Conservation (phyloP, 1,140 invertebrate genomes). For the Drosophila trapezifrons region DNA sequence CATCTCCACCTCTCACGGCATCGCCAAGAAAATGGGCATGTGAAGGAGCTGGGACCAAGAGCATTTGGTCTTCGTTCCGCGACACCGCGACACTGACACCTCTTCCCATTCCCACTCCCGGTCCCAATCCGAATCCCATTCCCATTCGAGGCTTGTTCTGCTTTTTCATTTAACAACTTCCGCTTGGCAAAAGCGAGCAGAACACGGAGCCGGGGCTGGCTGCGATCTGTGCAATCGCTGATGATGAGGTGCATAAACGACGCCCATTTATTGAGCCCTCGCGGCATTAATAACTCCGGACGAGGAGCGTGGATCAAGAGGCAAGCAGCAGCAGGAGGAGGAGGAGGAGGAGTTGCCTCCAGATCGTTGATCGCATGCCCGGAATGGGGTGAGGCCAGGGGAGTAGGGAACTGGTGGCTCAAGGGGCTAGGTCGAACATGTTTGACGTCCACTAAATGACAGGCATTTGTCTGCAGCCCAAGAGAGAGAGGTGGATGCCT, state of each 20-base stretch:
- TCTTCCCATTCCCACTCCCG: conserved; percentile 18
- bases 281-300: conserved; percentile 67
- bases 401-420: conserved; percentile 18
- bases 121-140: conserved; percentile 20
- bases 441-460: conserved; percentile 77
- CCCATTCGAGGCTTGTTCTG: conserved; percentile 20
- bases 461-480: conserved; percentile 70
- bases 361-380: conserved; percentile 32
- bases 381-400: conserved; percentile 5
- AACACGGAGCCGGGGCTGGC: conserved; percentile 15
- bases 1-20: conserved; percentile 4
- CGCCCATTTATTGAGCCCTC: conserved; percentile 81
- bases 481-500: conserved; percentile 25
- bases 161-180: conserved; percentile 74
- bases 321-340: background rate
- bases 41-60: conserved; percentile 18
- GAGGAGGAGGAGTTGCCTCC: conserved; percentile 4
- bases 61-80: conserved; percentile 32
- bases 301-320: conserved; percentile 14
- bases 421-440: conserved; percentile 61
- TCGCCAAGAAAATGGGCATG: conserved; percentile 1
- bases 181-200: conserved; percentile 60
- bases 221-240: conserved; percentile 75
- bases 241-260: conserved; percentile 82
- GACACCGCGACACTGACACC: conserved; percentile 24